Conservation (phyloP, 1,140 invertebrate species). For the Bradysia coprophila region DNA sequence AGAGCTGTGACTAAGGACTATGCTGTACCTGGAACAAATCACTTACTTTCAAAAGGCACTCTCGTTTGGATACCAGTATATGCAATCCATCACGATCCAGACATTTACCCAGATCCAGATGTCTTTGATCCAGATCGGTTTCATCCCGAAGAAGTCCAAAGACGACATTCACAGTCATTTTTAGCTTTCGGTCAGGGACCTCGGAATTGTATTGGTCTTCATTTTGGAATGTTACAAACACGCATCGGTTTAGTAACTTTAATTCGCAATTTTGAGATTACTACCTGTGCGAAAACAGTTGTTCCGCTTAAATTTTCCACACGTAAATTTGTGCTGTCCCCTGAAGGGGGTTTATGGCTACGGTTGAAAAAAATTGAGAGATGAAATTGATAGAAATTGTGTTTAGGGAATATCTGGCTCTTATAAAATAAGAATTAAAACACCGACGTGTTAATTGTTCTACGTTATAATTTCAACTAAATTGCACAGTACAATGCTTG, state of each 20-base stretch:
- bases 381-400: no score
- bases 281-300: conserved; percentile 17
- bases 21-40: conserved; percentile 14
- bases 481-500: no score
- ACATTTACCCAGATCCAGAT: conserved; percentile 33
- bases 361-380: conserved; percentile 6
- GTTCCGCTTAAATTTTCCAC: conserved; percentile 26
- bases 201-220: conserved; percentile 34
- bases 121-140: conserved; percentile 42
- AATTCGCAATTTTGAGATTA: conserved; percentile 16
- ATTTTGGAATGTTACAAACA: conserved; percentile 14
- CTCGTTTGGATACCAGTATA: conserved; percentile 28
- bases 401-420: no score
- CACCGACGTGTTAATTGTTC: no score
- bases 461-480: no score
- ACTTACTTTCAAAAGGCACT: conserved; percentile 23
- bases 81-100: conserved; percentile 29
- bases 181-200: conserved; percentile 55
- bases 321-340: conserved; percentile 20
- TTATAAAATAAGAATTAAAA: no score
- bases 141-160: conserved; percentile 23
- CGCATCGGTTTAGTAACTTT: conserved; percentile 10
- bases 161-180: conserved; percentile 32
- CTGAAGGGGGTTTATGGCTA: conserved; percentile 23
- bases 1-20: conserved; percentile 14